Percentiles rank a stretch among this genome's conserved stretches.
phyloP scores from a whole-genome alignment of 2,888 invertebrate species.

The Resseliella maxima region DNA sequence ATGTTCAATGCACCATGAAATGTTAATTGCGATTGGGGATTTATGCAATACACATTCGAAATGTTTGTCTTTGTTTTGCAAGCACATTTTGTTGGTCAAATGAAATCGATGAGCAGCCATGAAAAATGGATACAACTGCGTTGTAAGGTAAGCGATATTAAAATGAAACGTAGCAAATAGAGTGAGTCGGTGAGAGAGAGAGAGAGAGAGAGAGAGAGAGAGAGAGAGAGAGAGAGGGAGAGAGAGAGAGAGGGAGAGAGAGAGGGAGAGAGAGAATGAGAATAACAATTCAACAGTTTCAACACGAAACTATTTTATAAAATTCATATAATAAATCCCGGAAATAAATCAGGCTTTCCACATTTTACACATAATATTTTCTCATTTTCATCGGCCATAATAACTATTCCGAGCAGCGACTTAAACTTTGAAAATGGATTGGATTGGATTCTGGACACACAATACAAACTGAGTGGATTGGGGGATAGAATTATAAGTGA shows the following conservation, averaged over 20 bases:
- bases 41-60: background rate
- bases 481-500: too few species aligned
- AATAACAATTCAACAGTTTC: background rate
- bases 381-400: slow-evolving; percentile 43
- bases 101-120: slow-evolving; percentile 6
- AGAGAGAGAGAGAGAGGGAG: too few species aligned
- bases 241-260: too few species aligned
- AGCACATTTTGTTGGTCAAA: background rate
- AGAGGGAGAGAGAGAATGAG: background rate
- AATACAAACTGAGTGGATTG: background rate
- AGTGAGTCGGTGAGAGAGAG: too few species aligned
- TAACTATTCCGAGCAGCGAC: slow-evolving; percentile 21
- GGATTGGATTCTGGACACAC: background rate
- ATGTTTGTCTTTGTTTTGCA: background rate
- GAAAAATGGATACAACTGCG: background rate
- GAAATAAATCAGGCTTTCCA: slow-evolving; percentile 55
- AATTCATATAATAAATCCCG: slow-evolving; percentile 51
- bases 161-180: too few species aligned
- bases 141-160: background rate
- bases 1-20: slow-evolving; percentile 53
- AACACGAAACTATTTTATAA: slow-evolving; percentile 45
- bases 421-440: slow-evolving; percentile 22
- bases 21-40: slow-evolving; percentile 14
- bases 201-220: too few species aligned
- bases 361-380: slow-evolving; percentile 51